Conservation (phyloP, 2,113 vertebrate genomes). For the Daubentonia madagascariensis region DNA sequence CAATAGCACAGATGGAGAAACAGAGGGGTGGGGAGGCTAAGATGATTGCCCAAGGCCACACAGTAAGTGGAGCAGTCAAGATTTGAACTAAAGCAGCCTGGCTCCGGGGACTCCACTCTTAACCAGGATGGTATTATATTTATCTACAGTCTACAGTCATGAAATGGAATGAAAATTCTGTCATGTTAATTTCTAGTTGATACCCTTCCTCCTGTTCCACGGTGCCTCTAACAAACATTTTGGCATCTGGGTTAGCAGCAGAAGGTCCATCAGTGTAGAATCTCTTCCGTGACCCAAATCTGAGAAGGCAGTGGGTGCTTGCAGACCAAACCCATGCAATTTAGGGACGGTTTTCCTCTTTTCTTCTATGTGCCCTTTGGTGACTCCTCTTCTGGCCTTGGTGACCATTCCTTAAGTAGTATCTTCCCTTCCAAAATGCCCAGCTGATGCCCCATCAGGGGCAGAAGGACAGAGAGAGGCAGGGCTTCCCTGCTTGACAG, state of each 20-base stretch:
- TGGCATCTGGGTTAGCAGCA: background rate
- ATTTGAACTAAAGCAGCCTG: background rate
- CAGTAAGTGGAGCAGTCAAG: background rate
- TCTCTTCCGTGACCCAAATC: background rate
- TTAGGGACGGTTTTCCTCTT: background rate
- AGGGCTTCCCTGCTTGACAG: background rate
- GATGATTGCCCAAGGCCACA: background rate
- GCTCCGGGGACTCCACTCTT: background rate
- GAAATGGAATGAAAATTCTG: background rate
- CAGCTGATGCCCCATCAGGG: background rate
- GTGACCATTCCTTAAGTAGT: background rate
- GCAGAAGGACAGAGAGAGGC: background rate
- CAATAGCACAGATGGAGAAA: background rate
- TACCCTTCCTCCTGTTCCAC: background rate
- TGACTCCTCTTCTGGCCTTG: background rate
- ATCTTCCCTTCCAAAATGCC: background rate
- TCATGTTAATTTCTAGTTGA: background rate
- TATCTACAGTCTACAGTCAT: background rate
- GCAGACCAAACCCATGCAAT: rapidly evolving
- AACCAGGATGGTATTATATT: background rate
- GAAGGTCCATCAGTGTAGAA: background rate
- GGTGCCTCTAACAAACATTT: background rate
- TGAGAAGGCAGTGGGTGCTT: background rate
- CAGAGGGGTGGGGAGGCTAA: background rate
- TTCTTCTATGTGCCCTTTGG: background rate